A percentile compares a stretch with the other conserved stretches of the same genome.
Evolutionary conservation across 2,797 vertebrate species (phyloP).

Genomic region (Neomorphus geoffroyi): DNA sequence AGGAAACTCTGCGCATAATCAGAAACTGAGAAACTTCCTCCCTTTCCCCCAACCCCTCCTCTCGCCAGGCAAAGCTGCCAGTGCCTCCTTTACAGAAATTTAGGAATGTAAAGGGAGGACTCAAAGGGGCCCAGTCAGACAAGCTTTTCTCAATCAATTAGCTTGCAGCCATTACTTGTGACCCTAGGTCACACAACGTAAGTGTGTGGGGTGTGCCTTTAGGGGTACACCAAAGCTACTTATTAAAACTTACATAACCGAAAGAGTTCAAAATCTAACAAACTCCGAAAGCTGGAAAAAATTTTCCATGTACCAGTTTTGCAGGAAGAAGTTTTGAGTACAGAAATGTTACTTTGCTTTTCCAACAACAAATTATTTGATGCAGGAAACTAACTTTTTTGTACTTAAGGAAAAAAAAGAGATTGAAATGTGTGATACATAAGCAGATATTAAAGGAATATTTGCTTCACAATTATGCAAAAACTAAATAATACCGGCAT

Average conservation of each 20-base stretch:
- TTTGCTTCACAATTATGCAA: constrained; percentile 17
- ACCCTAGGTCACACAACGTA: constrained; percentile 89
- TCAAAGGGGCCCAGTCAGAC: constrained; percentile 93
- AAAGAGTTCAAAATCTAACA: constrained; percentile 60
- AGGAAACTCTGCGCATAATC: constrained; percentile 90
- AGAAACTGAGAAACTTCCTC: constrained; percentile 90
- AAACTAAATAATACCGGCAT: not conserved
- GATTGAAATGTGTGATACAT: not conserved
- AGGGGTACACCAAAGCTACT: constrained; percentile 73
- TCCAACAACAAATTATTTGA: not conserved
- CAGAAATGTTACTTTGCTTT: not conserved
- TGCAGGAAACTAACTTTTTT: not conserved
- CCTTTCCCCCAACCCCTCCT: constrained; percentile 76
- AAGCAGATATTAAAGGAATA: not conserved
- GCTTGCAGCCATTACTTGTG: constrained; percentile 89
- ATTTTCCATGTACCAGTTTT: not conserved
- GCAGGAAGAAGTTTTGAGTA: not conserved
- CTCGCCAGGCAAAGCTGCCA: constrained; percentile 79
- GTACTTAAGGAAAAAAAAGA: not conserved
- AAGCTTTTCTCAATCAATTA: constrained; percentile 95
- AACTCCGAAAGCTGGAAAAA: constrained; percentile 22
- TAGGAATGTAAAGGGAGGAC: constrained; percentile 94
- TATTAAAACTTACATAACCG: constrained; percentile 76
- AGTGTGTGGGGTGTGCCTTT: constrained; percentile 84
- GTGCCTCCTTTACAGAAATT: constrained; percentile 85